Evolutionary conservation across 2,797 vertebrate species (phyloP).

Genomic region (Myotis findleyi): DNA sequence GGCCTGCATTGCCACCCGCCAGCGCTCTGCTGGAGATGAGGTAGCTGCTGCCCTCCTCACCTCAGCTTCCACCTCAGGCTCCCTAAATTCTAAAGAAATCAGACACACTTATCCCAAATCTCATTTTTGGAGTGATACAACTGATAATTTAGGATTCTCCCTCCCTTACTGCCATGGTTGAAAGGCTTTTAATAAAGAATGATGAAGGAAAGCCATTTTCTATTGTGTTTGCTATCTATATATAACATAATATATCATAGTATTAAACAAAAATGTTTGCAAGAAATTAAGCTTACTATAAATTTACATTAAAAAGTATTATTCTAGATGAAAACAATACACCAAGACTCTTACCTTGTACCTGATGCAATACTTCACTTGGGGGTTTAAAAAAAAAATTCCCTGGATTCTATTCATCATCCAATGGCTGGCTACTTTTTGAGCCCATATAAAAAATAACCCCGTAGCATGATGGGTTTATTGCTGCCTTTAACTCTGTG

Average conservation of each 20-base stretch:
- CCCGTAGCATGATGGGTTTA: background rate
- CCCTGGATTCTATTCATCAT: constrained; percentile 7
- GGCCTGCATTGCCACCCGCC: background rate
- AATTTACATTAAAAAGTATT: constrained; percentile 49
- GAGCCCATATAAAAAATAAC: constrained; percentile 25
- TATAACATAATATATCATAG: background rate
- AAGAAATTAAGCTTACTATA: constrained; percentile 3
- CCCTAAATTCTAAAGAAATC: background rate
- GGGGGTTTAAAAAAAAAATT: background rate
- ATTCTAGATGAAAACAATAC: constrained; percentile 36
- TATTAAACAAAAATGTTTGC: background rate
- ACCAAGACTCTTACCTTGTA: background rate
- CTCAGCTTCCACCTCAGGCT: background rate
- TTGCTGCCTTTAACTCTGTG: constrained; percentile 30
- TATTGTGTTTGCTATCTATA: background rate
- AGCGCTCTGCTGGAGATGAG: background rate
- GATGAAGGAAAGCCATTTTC: background rate
- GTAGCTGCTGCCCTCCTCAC: background rate
- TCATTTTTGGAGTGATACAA: background rate
- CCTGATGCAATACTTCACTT: background rate
- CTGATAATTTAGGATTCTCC: background rate
- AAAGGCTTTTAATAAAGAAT: background rate
- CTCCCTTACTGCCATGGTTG: background rate
- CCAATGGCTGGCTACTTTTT: background rate
- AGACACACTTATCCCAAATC: background rate